Percentiles rank a stretch among this genome's conserved stretches.
Conservation (phyloP, 2,113 vertebrate species). For the Asarcornis scutulata region DNA sequence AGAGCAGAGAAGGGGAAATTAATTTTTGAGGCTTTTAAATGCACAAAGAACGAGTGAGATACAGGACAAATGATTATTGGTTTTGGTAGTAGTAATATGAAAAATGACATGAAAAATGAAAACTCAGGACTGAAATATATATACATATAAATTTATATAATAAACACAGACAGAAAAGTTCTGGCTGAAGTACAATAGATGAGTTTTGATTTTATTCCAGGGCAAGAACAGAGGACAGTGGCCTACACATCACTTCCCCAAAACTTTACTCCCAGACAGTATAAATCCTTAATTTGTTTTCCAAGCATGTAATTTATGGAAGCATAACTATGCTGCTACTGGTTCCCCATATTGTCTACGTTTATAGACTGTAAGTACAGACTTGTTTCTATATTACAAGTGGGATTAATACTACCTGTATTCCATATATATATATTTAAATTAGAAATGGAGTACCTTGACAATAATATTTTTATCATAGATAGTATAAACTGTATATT, state of each 20-base stretch:
- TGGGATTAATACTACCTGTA: background rate
- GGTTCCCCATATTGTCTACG: background rate
- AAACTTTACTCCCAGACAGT: background rate
- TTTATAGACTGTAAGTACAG: background rate
- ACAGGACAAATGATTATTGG: slow-evolving; percentile 42
- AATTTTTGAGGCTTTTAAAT: slow-evolving; percentile 53
- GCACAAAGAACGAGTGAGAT: slow-evolving; percentile 45
- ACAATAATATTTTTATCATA: background rate
- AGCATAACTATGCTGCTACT: background rate
- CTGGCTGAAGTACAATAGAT: background rate
- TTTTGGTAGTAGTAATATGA: slow-evolving; percentile 39
- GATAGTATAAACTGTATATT: background rate
- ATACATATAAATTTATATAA: background rate
- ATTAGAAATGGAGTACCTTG: background rate
- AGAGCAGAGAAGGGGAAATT: slow-evolving; percentile 46
- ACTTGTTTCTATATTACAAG: background rate
- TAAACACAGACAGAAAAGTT: slow-evolving; percentile 7
- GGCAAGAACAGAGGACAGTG: background rate
- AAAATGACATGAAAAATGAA: slow-evolving; percentile 58
- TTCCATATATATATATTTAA: background rate
- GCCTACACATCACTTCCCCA: background rate
- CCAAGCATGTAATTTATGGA: background rate
- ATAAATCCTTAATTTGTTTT: background rate
- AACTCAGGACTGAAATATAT: background rate
- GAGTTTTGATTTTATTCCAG: slow-evolving; percentile 15